phyloP scores from a whole-genome alignment of 2,113 vertebrate genomes.

The Phylloscopus trochilus region DNA sequence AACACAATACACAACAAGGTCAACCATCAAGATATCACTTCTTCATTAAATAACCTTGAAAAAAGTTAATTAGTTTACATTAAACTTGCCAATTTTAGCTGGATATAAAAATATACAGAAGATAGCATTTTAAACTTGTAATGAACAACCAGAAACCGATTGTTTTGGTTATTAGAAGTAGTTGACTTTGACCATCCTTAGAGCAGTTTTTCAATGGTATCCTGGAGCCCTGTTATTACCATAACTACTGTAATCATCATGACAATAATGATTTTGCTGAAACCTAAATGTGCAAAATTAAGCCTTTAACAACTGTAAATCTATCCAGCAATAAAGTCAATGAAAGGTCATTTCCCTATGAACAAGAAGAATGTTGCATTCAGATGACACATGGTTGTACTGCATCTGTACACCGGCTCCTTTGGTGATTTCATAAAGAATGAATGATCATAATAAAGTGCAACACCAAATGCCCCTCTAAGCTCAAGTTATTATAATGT shows the following conservation, averaged over 20 bases:
- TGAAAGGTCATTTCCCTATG: neutral
- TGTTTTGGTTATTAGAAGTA: neutral
- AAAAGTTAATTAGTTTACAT: neutral
- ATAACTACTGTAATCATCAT: constrained; percentile 60
- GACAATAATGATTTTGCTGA: constrained; percentile 60
- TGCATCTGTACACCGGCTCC: neutral
- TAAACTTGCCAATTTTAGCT: constrained; percentile 19
- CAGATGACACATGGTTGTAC: neutral
- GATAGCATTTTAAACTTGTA: neutral
- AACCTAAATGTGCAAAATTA: constrained; percentile 71
- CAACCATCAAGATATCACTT: neutral
- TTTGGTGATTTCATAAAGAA: neutral
- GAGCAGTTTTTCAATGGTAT: neutral
- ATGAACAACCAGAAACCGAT: constrained; percentile 9
- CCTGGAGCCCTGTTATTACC: constrained; percentile 51
- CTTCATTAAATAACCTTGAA: constrained; percentile 18
- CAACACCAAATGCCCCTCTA: neutral
- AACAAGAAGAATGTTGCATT: neutral
- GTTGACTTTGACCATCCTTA: constrained; percentile 30
- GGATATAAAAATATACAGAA: neutral
- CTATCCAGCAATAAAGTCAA: constrained; percentile 30
- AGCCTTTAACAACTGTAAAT: constrained; percentile 61
- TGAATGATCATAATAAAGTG: neutral
- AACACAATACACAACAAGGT: neutral
- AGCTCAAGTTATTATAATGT: neutral